These are phyloP conservation scores for Pseudorhombus dupliciocellatus DNA, from an alignment of 2,113 vertebrate genomes.

Conservation along the genomic window DNA sequence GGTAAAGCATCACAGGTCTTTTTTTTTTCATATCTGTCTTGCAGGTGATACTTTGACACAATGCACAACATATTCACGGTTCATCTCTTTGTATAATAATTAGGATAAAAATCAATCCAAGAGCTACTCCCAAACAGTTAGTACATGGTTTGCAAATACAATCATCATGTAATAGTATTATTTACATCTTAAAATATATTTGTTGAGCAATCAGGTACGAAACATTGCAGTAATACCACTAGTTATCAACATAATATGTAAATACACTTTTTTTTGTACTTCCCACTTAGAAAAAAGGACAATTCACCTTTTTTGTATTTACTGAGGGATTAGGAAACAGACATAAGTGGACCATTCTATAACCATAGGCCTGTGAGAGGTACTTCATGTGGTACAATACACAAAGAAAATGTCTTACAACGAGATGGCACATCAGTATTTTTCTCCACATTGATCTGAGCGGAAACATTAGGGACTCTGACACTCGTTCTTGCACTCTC, in stretches of 20 bases:
- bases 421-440: constrained; percentile 74
- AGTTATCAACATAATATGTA: constrained; percentile 80
- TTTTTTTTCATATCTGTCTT: constrained; percentile 52
- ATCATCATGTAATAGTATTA: constrained; percentile 79
- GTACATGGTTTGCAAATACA: constrained; percentile 82
- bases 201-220: constrained; percentile 78
- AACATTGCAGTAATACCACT: constrained; percentile 80
- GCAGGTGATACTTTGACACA: constrained; percentile 77
- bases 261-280: constrained; percentile 73
- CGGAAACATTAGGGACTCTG: constrained; percentile 52
- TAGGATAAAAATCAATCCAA: constrained; percentile 78
- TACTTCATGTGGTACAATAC: constrained; percentile 78
- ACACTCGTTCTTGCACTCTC: constrained; percentile 36
- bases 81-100: constrained; percentile 77
- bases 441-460: constrained; percentile 61
- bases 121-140: constrained; percentile 79
- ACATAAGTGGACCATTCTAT: constrained; percentile 70
- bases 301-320: constrained; percentile 61
- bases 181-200: constrained; percentile 83
- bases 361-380: constrained; percentile 74
- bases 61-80: constrained; percentile 77
- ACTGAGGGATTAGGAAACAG: constrained; percentile 64
- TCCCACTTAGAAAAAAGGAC: constrained; percentile 72
- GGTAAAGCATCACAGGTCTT: constrained; percentile 73
- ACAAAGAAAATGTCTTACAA: constrained; percentile 71